phyloP scores from a whole-genome alignment of 2,113 vertebrate genomes.

The Anser cygnoides region DNA sequence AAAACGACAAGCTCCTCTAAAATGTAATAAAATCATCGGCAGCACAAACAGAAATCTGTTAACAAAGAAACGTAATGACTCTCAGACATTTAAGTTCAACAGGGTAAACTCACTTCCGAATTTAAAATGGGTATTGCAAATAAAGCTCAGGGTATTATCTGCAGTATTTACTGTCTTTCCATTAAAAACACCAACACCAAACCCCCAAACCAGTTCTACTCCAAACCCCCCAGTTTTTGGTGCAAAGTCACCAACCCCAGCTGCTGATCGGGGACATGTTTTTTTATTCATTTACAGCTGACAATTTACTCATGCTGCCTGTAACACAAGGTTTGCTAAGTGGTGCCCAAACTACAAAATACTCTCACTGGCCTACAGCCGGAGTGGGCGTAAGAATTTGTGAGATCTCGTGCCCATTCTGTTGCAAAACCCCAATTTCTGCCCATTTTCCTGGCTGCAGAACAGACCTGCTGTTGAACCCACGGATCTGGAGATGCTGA shows the following conservation, averaged over 20 bases:
- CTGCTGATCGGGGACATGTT: not conserved
- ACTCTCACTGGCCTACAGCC: not conserved
- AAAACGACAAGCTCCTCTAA: not conserved
- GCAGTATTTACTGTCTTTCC: not conserved
- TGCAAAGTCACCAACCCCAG: not conserved
- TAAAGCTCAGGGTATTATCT: not conserved
- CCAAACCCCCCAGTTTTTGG: not conserved
- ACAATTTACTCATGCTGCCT: not conserved
- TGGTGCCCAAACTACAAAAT: not conserved
- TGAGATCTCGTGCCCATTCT: not conserved
- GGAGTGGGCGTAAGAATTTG: not conserved
- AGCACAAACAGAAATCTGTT: slow-evolving; percentile 36
- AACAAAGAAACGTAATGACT: slow-evolving; percentile 3
- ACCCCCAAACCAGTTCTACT: not conserved
- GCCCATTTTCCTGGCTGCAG: not conserved
- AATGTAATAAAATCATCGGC: not conserved
- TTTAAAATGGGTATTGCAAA: not conserved
- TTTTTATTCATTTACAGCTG: not conserved
- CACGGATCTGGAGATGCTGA: not conserved
- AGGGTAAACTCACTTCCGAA: not conserved
- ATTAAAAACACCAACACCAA: not conserved
- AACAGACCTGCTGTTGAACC: not conserved
- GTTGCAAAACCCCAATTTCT: not conserved
- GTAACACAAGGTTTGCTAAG: not conserved
- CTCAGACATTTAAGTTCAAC: slow-evolving; percentile 34